Evolutionary conservation across 1,140 invertebrate species (phyloP).

Genomic region (Drosophila repletoides): DNA sequence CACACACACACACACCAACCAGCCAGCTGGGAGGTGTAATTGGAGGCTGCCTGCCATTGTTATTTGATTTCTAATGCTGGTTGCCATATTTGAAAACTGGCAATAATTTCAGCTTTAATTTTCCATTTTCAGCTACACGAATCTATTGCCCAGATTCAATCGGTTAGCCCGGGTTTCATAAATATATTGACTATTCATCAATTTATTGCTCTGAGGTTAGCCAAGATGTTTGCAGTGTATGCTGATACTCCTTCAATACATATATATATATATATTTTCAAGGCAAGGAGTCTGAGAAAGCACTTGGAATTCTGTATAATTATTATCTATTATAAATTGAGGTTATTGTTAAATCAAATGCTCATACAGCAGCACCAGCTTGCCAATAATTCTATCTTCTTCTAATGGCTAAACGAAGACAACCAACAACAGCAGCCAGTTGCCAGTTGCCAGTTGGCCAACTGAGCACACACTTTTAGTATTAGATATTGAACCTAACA

Average conservation of each 20-base stretch:
- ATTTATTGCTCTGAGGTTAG: constrained; percentile 44
- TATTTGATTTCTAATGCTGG: constrained; percentile 75
- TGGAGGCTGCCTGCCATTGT: constrained; percentile 43
- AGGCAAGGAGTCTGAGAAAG: no score
- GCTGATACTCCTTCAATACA: constrained; percentile 35
- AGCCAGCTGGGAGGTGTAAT: not conserved
- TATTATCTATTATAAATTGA: no score
- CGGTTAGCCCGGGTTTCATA: constrained; percentile 19
- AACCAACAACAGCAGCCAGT: no score
- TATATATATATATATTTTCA: no score
- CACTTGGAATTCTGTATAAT: no score
- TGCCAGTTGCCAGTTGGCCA: no score
- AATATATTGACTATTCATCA: constrained; percentile 28
- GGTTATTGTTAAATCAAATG: no score
- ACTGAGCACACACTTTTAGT: no score
- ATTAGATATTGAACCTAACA: constrained; percentile 2
- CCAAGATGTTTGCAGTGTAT: constrained; percentile 52
- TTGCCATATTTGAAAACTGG: constrained; percentile 41
- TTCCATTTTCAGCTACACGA: not conserved
- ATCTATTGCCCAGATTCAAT: not conserved
- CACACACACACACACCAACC: constrained; percentile 32
- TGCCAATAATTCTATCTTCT: no score
- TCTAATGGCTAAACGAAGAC: no score
- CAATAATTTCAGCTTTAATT: constrained; percentile 59
- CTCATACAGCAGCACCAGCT: no score